Evolutionary conservation across 2,797 vertebrate genomes (phyloP), one percentile per base, ranked within the genome.

Genomic region (Margarornis squamiger): DNA sequence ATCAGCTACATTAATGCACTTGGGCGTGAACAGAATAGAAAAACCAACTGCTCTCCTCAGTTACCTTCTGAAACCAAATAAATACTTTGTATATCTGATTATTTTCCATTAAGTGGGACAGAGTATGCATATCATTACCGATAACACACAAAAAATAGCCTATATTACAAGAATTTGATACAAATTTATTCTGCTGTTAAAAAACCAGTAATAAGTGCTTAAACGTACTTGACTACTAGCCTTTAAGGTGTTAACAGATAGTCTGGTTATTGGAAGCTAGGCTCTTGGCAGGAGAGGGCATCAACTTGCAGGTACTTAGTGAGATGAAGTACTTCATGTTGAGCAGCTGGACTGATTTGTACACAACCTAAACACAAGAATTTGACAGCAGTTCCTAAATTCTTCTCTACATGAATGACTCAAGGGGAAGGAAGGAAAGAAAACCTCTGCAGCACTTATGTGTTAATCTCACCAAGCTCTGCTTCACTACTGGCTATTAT

Each of bases 11-110:
- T 26, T 67, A 67, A 67, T 43, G 27, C 8, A 66, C 11, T 6
- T 32, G 16, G 8, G 38, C 39, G 39, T 3, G 4, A 77, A 62
- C 3, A 59, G 39, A 74, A 67, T 36, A 70, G 70, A 72, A 62
- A 62, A 75, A 55, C 23, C 10, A 61, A 88, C 55, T 9, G 3
- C 17, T 51, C 43, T 77, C 32, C 38, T 62, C 29, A 43, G 38
- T 13, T 81, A 68, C 27, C 26, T 91, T 77, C 52, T 59, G 22
- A 92, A 89, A 83, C 36, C 36, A 78, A 93, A 15, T 51, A 54
- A 72, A 76, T 65, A 80, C 22, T 39, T 58, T 2, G 8, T 46
- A 2, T 48, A 72, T 34, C n/a, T 46, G 26, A 36, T 46, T 65
- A 46, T 79, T 70, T 88, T 21, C 20, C 39, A 54, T 58, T 43